These are phyloP conservation scores for Nezara viridula DNA, from an alignment of 2,888 invertebrate species.

Conservation along the genomic window DNA sequence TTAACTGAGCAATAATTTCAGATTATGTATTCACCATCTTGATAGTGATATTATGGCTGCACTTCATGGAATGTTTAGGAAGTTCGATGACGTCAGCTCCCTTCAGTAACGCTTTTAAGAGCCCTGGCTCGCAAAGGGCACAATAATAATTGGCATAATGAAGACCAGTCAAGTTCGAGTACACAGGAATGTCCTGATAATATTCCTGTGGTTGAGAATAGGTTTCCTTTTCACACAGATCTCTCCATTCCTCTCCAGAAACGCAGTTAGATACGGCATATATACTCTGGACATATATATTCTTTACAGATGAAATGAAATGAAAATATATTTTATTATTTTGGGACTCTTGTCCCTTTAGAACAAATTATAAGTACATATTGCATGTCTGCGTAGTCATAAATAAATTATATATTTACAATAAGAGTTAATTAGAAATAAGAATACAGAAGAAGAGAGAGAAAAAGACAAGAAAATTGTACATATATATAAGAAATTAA, in stretches of 20 bases:
- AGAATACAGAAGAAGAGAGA: too few species aligned
- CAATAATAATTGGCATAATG: slow-evolving; percentile 18
- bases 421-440: too few species aligned
- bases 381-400: too few species aligned
- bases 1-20: background rate
- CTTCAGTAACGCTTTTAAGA: background rate
- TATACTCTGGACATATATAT: slow-evolving; percentile 36
- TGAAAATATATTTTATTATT: too few species aligned
- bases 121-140: background rate
- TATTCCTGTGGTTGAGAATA: background rate
- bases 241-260: background rate
- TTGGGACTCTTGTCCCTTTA: too few species aligned
- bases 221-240: background rate
- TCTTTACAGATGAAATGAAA: too few species aligned
- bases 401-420: too few species aligned
- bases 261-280: slow-evolving; percentile 32
- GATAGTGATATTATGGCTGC: background rate
- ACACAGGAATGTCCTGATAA: background rate
- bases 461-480: too few species aligned
- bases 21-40: background rate
- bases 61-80: slow-evolving; percentile 10
- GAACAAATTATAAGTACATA: too few species aligned
- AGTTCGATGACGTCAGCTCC: background rate
- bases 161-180: background rate
- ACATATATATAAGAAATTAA: too few species aligned